A percentile compares a stretch with the other conserved stretches of the same genome.
Evolutionary conservation across 2,113 vertebrate genomes (phyloP).

Genomic region (Podarcis raffonei): DNA sequence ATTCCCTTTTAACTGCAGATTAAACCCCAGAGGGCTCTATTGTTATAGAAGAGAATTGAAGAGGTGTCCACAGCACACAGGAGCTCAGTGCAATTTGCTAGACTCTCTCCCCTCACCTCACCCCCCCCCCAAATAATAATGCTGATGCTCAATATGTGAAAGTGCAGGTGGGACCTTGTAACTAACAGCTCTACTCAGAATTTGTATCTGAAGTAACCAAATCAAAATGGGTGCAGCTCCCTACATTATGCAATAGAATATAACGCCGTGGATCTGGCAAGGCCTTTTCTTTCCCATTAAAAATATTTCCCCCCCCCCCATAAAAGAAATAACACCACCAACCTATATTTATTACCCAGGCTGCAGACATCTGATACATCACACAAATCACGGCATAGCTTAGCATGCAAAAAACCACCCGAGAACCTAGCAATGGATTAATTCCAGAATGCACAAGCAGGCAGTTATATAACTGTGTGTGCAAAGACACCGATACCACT

Average conservation of each 20-base stretch:
- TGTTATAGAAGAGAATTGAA: neutral
- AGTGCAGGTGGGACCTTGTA: neutral
- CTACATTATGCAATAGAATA: slow-evolving; percentile 1
- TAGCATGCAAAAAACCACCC: neutral
- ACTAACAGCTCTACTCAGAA: neutral
- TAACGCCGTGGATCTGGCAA: neutral
- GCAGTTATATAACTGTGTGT: neutral
- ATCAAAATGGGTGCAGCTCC: slow-evolving; percentile 28
- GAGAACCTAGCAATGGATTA: neutral
- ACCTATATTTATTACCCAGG: neutral
- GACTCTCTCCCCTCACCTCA: too few species aligned
- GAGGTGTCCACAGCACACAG: neutral
- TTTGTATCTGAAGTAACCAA: neutral
- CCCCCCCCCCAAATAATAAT: neutral
- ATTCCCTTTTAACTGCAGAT: neutral
- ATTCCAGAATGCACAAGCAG: neutral
- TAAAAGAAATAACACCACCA: neutral
- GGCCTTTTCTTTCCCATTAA: neutral
- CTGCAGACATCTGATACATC: accelerated
- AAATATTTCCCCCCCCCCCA: neutral
- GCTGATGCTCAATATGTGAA: accelerated
- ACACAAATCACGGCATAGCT: neutral
- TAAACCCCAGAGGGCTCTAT: neutral
- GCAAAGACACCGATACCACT: neutral
- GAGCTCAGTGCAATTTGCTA: neutral